phyloP scores from a whole-genome alignment of 2,113 vertebrate genomes.

The Promerops cafer region DNA sequence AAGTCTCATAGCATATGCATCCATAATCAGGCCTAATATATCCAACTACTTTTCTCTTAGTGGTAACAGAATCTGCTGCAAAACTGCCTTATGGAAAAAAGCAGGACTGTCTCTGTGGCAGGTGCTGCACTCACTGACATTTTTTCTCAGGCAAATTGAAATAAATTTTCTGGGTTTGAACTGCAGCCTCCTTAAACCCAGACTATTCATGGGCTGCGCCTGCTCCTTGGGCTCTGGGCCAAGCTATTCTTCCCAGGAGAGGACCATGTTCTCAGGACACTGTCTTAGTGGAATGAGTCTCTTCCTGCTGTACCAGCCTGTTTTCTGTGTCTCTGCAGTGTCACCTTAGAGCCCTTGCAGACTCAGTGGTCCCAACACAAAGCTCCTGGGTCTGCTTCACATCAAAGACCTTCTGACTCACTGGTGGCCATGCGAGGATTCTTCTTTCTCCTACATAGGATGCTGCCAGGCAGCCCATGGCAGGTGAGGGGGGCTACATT shows the following conservation, averaged over 20 bases:
- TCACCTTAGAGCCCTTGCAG: background rate
- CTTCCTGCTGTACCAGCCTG: background rate
- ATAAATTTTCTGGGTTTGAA: too few species aligned
- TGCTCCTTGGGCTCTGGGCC: background rate
- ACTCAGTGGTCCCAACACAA: background rate
- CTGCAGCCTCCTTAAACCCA: background rate
- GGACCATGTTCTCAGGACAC: background rate
- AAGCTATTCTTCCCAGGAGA: background rate
- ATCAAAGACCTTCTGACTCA: background rate
- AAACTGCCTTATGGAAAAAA: background rate
- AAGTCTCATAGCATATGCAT: background rate
- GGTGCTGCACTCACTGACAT: background rate
- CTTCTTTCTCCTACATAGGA: background rate
- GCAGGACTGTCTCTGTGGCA: background rate
- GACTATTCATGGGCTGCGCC: background rate
- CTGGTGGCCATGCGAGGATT: background rate
- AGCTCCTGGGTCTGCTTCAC: background rate
- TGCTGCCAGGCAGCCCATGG: background rate
- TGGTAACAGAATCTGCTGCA: background rate
- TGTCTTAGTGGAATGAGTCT: background rate
- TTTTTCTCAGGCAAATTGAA: background rate
- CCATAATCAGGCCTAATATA: background rate
- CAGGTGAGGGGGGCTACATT: background rate
- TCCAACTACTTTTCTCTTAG: background rate
- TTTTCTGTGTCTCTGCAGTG: background rate